A percentile compares a stretch with the other conserved stretches of the same genome.
phyloP scores from a whole-genome alignment of 1,140 invertebrate genomes.

The Luehdorfia chinensis region DNA sequence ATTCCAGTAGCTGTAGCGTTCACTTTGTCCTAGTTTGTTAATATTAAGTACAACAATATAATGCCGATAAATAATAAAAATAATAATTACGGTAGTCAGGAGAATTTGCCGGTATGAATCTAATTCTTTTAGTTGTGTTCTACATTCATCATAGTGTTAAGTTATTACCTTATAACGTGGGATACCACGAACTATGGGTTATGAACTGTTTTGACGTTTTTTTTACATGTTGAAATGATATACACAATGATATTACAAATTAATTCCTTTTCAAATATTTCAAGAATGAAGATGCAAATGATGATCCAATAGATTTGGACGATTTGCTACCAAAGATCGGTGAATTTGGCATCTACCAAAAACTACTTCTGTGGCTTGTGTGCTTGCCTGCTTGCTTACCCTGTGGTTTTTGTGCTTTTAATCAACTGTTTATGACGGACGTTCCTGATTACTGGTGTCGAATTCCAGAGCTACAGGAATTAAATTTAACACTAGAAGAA shows the following conservation, averaged over 20 bases:
- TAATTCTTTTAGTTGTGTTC: constrained; percentile 5
- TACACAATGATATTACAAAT: not conserved
- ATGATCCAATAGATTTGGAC: constrained; percentile 83
- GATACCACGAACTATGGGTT: too few species aligned
- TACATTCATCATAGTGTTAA: constrained; percentile 11
- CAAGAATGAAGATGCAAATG: constrained; percentile 45
- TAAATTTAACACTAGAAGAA: constrained; percentile 75
- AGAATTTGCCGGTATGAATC: constrained; percentile 39
- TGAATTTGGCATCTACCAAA: constrained; percentile 92
- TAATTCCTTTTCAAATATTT: constrained; percentile 18
- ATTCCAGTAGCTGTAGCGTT: constrained; percentile 45
- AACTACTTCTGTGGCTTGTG: constrained; percentile 89
- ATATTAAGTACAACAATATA: constrained; percentile 13
- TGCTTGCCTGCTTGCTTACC: constrained; percentile 92
- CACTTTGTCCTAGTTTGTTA: constrained; percentile 17
- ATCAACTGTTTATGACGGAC: constrained; percentile 92
- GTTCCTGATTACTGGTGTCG: constrained; percentile 89
- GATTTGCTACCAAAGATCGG: constrained; percentile 90
- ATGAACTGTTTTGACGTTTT: too few species aligned
- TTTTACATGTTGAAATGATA: too few species aligned
- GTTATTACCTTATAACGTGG: not conserved
- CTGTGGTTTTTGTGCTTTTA: constrained; percentile 93
- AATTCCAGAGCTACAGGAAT: constrained; percentile 80
- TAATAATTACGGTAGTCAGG: constrained; percentile 30
- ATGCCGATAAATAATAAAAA: constrained; percentile 35